phyloP scores from a whole-genome alignment of 2,888 invertebrate species.

The Epinotia demarniana region DNA sequence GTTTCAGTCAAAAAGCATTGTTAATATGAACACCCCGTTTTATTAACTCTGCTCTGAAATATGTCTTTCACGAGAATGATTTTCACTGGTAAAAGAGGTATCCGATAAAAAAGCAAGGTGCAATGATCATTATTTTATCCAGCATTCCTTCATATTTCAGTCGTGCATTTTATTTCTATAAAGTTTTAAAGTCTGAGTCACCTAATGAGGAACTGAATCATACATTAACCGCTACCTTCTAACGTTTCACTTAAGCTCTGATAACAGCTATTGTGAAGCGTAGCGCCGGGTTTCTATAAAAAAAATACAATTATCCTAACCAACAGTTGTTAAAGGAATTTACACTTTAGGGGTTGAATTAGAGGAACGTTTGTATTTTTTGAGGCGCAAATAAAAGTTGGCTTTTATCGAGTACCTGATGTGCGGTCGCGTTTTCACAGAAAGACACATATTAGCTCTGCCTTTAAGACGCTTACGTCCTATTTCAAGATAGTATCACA shows the following conservation, averaged over 20 bases:
- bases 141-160: slow-evolving; percentile 3
- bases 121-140: neutral
- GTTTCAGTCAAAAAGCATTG: no score
- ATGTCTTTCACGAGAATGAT: neutral
- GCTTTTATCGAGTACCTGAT: slow-evolving; percentile 39
- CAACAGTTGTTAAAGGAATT: neutral
- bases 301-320: slow-evolving; percentile 46
- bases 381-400: slow-evolving; percentile 14
- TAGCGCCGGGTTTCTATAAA: slow-evolving; percentile 51
- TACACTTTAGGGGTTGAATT: slow-evolving; percentile 9
- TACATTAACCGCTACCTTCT: slow-evolving; percentile 66
- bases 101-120: neutral
- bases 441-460: slow-evolving; percentile 9
- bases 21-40: no score
- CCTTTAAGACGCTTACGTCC: slow-evolving; percentile 1
- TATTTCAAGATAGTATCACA: slow-evolving; percentile 53
- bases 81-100: neutral
- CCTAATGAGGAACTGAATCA: slow-evolving; percentile 63
- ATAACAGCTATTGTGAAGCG: slow-evolving; percentile 61
- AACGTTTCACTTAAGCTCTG: slow-evolving; percentile 67
- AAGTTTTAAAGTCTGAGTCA: slow-evolving; percentile 59
- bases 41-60: no score
- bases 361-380: slow-evolving; percentile 10
- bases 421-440: neutral
- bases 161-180: neutral